Percentiles rank a stretch among this genome's conserved stretches.
Conservation (phyloP, 2,797 vertebrate species). For the Onychomys torridus region DNA sequence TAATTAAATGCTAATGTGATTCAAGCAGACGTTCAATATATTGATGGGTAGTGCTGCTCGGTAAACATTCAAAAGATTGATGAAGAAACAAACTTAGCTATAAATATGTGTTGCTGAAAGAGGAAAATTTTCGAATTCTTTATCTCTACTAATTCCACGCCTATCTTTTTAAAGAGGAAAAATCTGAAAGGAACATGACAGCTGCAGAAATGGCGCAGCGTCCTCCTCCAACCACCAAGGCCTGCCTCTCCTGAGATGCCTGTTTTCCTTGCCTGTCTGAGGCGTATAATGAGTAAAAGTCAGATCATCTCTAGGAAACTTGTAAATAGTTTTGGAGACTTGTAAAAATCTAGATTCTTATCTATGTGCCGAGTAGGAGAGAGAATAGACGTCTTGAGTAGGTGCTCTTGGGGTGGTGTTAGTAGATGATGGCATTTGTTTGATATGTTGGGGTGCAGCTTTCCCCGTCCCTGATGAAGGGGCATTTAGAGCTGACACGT, state of each 20-base stretch:
- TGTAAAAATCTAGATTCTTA: constrained; percentile 53
- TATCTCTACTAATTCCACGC: constrained; percentile 1
- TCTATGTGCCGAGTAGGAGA: not conserved
- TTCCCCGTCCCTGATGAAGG: constrained; percentile 17
- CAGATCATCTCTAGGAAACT: constrained; percentile 45
- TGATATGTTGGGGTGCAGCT: constrained; percentile 17
- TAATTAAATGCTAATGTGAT: constrained; percentile 77
- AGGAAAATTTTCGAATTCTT: constrained; percentile 39
- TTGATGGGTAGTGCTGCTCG: constrained; percentile 32
- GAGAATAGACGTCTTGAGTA: constrained; percentile 17
- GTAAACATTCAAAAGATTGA: constrained; percentile 62
- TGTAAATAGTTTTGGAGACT: not conserved
- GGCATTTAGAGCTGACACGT: not conserved
- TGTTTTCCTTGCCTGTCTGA: constrained; percentile 34
- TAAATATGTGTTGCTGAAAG: constrained; percentile 48
- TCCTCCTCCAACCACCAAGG: not conserved
- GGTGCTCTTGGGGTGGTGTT: not conserved
- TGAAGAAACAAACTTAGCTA: constrained; percentile 63
- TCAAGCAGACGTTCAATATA: constrained; percentile 71
- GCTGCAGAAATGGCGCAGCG: not conserved
- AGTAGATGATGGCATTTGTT: not conserved
- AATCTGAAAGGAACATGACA: not conserved
- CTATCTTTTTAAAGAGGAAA: constrained; percentile 35
- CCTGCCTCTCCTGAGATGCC: not conserved
- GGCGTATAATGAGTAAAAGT: not conserved